Evolutionary conservation across 2,888 invertebrate species (phyloP), one percentile per base, ranked within the genome.

Genomic region (Volucella inflata): DNA sequence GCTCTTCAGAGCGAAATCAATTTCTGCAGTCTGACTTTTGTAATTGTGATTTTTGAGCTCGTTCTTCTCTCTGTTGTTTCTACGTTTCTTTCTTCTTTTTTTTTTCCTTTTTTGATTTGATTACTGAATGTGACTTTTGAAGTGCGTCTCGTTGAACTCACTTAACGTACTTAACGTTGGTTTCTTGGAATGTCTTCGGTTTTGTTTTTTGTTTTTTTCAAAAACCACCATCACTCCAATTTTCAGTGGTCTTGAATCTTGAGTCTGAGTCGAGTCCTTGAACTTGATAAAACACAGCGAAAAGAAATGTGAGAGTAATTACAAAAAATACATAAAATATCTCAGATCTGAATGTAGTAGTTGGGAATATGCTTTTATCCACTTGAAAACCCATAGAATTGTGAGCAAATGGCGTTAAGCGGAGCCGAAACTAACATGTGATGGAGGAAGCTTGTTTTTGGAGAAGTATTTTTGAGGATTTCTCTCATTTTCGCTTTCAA

Each of bases 101-200:
- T 57, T 30, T 68, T 55, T 38, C 65, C 68, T 64, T 14, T 42
- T 57, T 55, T 48, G 11, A 40, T 48, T 14, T 59, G 21, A 44
- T 50, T 50, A 30, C 71, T 60, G 50, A 40, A 21, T 40, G 57
- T 38, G 9, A 16, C 3, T 42, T 17, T 67, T 67, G 9, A 44
- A 71, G 65, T 57, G 30, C 21, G 51, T 59, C 64, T 75, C 59
- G 79, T 84, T 83, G 79, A 83, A 79, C 74, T 79, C 70, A 70
- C 79, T 77, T 68, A 70, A 59, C 48, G 6, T 30, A 16, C 0
- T 59, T 42, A 68, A 75, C n/a, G 79, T 75, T 51, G 68, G 60
- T 65, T 74, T 83, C 72, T 79, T 62, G 44, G 77, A 82, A 82
- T 82, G 77, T 72, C 74, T 12, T 70, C 74, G 6, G 4, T 30